Evolutionary conservation across 2,113 vertebrate genomes (phyloP), one percentile per base, ranked within the genome.

Genomic region (Thamnaconus septentrionalis): DNA sequence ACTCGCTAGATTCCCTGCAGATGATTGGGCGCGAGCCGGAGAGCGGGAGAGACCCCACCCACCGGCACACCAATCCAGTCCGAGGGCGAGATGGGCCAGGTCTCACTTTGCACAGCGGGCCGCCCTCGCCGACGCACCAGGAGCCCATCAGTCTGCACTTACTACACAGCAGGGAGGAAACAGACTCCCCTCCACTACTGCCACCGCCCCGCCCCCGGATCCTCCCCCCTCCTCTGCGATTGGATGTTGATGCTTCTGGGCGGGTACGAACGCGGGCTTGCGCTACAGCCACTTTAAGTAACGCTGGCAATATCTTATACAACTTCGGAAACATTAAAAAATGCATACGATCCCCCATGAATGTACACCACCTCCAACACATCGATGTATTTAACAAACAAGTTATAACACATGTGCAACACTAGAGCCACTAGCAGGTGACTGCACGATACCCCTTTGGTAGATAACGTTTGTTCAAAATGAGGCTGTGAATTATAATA

Each of bases 1-100:
- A 94, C 72, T 96, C 94, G 0, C 75, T 95, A 81, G 94, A 95
- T 73, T 95, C 94, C 3, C 65, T 92, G 59, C 89, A 92, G 64
- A 81, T 85, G 8, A 87, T 91, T 55, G 88, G 88, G 8, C 49
- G 82, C 12, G 83, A 77, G 48, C 67, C 40, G 0, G 64, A 61
- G 1, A 70, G 70, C 51, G 78, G 64, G 0, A 75, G 79, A n/a
- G 76, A 80, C 11, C 73, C 73, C 12, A 9, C 66, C 41, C 82
- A 87, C 66, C 54, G 81, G 39, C 60, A 82, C 47, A 41, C 56
- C 43, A 75, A 71, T 7, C 83, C 69, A 61, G 46, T 76, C 10
- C 59, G 41, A 11, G 64, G 40, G 1, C 3, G 5, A 1, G 56
- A 69, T 9, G 53, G 43, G 46, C n/a, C 31, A 45, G 76, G 41